Evolutionary conservation across 2,113 vertebrate species (phyloP).

Genomic region (Fukomys damarensis): DNA sequence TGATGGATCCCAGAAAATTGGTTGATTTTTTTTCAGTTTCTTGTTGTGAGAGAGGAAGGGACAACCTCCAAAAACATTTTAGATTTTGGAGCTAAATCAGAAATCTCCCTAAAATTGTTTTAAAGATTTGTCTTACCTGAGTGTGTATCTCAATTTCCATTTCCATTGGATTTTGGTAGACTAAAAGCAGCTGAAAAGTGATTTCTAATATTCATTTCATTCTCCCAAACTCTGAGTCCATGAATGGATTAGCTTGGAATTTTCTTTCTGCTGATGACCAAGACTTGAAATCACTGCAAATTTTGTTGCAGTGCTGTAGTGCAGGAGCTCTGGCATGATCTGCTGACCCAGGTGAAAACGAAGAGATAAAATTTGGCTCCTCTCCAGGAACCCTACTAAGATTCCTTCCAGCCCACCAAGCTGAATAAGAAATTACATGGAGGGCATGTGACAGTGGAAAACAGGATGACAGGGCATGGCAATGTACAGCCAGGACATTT

Average conservation of each 20-base stretch:
- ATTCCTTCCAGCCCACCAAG: conserved; percentile 33
- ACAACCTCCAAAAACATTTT: background rate
- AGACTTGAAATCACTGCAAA: background rate
- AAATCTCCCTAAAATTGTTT: background rate
- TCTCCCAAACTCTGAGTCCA: background rate
- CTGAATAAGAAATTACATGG: conserved; percentile 28
- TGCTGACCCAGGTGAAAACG: background rate
- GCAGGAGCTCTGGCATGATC: background rate
- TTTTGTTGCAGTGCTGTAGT: background rate
- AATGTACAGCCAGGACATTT: background rate
- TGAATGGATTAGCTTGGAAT: background rate
- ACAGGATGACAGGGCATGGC: background rate
- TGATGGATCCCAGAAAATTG: background rate
- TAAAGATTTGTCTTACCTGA: background rate
- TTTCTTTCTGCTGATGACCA: background rate
- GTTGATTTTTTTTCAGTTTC: background rate
- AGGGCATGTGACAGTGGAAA: conserved; percentile 58
- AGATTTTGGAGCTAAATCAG: background rate
- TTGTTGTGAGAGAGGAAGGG: background rate
- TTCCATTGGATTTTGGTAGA: background rate
- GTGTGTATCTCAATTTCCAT: background rate
- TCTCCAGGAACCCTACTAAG: conserved; percentile 44
- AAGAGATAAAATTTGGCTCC: conserved; percentile 43
- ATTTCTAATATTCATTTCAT: background rate
- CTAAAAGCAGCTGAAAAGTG: background rate